Evolutionary conservation across 2,888 invertebrate genomes (phyloP), one percentile per base, ranked within the genome.

Genomic region (Ophioninae sp.): DNA sequence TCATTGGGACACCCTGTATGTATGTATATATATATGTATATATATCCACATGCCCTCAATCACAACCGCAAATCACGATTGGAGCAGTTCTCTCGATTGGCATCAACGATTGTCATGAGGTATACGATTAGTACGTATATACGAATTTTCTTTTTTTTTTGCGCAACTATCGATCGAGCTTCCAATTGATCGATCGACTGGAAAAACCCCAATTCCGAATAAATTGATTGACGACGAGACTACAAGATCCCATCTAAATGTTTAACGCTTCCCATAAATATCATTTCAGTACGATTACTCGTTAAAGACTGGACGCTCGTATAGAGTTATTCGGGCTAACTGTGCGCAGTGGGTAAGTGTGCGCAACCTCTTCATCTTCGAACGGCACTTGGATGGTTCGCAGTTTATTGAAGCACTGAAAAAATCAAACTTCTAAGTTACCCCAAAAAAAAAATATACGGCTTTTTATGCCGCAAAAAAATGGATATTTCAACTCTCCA

Each of bases 101-200:
- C 39, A 61, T 30, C 20, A 76, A 82, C 75, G 72, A 82, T 79
- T 82, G 65, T 81, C 84, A 80, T 64, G 76, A 71, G 30, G 56
- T 67, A 79, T 59, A 2, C 73, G 39, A 75, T 76, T 61, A 81
- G 17, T 64, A 65, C 56, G 20, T 17, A 73, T 44, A 67, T 22
- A 77, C 23, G 56, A 61, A 68, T 61, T 13, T 13, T 20, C 23
- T 56, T 13, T 20, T 17, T 41, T 37, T 44, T 58, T 58, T 84
- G 71, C 77, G 41, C 58, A 79, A 81, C 73, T 41, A 68, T n/a
- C 77, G 67, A 81, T 83, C 56, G 69, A 82, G 61, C 69, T 79
- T 51, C 13, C 51, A 76, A 81, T 83, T 74, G 79, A 81, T 56
- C 67, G 63, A 58, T 83, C 68, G 63, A 56, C 75, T 69, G 44